Evolutionary conservation across 2,888 invertebrate species (phyloP).

Genomic region (Petrophora chlorosata): DNA sequence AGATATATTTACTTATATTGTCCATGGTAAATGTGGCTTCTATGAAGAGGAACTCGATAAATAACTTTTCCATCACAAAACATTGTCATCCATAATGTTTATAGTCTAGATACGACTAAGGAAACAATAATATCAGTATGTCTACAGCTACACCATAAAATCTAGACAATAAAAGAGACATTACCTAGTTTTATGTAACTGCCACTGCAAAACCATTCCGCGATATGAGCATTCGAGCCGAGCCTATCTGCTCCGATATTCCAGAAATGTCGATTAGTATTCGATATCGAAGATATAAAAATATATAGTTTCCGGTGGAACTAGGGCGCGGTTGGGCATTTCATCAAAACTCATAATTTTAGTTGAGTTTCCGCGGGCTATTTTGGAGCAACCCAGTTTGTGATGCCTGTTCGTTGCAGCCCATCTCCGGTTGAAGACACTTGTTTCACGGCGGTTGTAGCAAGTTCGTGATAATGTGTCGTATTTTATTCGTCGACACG

Average conservation of each 20-base stretch:
- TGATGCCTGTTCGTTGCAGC: slow-evolving; percentile 22
- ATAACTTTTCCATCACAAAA: neutral
- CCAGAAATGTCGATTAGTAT: slow-evolving; percentile 35
- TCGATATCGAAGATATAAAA: slow-evolving; percentile 47
- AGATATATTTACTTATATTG: no score
- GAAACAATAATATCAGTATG: slow-evolving; percentile 10
- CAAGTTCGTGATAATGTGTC: slow-evolving; percentile 32
- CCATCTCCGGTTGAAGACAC: slow-evolving; percentile 52
- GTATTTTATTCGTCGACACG: slow-evolving; percentile 34
- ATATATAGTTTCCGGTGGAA: slow-evolving; percentile 66
- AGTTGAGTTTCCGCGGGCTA: slow-evolving; percentile 72
- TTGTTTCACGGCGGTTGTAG: slow-evolving; percentile 41
- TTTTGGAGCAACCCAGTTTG: slow-evolving; percentile 75
- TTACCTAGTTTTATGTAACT: slow-evolving; percentile 30
- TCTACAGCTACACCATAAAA: slow-evolving; percentile 8
- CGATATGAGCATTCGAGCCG: slow-evolving; percentile 12
- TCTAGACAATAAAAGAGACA: slow-evolving; percentile 29
- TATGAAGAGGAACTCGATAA: no score
- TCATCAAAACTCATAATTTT: slow-evolving; percentile 81
- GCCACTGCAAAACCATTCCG: slow-evolving; percentile 12
- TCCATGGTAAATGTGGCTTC: no score
- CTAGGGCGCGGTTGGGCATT: slow-evolving; percentile 57
- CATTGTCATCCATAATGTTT: neutral
- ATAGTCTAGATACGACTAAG: neutral
- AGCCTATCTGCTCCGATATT: slow-evolving; percentile 33